These are phyloP conservation scores for Drosophila neutralis DNA, from an alignment of 2,888 invertebrate species.

Conservation along the genomic window DNA sequence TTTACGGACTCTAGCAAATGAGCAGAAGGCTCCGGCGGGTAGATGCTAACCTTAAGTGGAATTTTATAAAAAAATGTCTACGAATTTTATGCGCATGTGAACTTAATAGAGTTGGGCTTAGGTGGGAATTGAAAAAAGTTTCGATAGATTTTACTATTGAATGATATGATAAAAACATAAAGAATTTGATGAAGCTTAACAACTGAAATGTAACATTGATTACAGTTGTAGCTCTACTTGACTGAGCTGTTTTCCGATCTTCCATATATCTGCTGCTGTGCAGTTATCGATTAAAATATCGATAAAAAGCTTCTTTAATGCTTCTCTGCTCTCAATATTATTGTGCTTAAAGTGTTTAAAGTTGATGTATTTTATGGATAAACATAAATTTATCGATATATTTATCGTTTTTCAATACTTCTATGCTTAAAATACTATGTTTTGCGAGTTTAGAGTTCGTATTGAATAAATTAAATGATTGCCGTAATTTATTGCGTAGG, in stretches of 20 bases:
- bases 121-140: too few species aligned
- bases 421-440: neutral
- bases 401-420: neutral
- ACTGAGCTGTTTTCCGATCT: neutral
- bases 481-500: neutral
- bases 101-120: neutral
- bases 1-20: slow-evolving; percentile 8
- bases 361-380: too few species aligned
- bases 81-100: neutral
- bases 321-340: neutral
- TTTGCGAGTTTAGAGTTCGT: neutral
- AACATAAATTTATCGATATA: neutral
- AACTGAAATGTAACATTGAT: neutral
- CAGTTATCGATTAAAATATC: neutral
- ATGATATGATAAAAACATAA: neutral
- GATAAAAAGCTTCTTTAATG: neutral
- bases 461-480: neutral
- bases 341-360: neutral
- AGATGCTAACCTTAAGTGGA: slow-evolving; percentile 1
- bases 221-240: neutral
- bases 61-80: neutral
- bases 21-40: neutral
- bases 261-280: neutral
- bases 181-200: neutral
- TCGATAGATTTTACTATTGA: neutral